Evolutionary conservation across 1,140 invertebrate genomes (phyloP).

Genomic region (Drosophila gunungcola): DNA sequence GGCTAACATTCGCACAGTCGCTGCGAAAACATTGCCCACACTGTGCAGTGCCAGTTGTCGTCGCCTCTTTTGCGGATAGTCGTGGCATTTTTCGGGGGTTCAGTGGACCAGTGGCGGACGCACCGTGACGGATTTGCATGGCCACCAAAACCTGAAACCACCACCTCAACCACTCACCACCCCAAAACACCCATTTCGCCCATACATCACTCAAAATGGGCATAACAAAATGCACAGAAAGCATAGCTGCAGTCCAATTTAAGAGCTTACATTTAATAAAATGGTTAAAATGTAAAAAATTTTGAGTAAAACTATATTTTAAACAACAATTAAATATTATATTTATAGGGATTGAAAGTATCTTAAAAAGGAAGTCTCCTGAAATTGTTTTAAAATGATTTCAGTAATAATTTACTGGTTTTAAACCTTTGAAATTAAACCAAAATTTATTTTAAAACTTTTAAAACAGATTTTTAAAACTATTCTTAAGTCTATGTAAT

Average conservation of each 20-base stretch:
- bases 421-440: no score
- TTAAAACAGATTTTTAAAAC: no score
- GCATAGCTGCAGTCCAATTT: neutral
- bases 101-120: conserved; percentile 49
- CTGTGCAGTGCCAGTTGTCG: conserved; percentile 34
- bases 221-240: conserved; percentile 48
- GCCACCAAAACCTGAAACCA: conserved; percentile 33
- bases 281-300: no score
- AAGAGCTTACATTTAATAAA: no score
- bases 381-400: no score
- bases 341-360: no score
- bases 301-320: no score
- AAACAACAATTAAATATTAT: no score
- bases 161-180: conserved; percentile 45
- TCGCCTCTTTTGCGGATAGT: conserved; percentile 31
- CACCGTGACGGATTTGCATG: conserved; percentile 78
- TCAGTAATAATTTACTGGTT: no score
- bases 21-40: conserved; percentile 57
- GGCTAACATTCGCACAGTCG: conserved; percentile 53
- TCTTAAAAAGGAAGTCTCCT: no score
- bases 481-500: no score
- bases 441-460: no score
- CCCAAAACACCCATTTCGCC: conserved; percentile 20
- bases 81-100: conserved; percentile 52
- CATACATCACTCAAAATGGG: conserved; percentile 80